Evolutionary conservation across 2,113 vertebrate species (phyloP), one percentile per base, ranked within the genome.

Genomic region (Phalacrocorax pelagicus): DNA sequence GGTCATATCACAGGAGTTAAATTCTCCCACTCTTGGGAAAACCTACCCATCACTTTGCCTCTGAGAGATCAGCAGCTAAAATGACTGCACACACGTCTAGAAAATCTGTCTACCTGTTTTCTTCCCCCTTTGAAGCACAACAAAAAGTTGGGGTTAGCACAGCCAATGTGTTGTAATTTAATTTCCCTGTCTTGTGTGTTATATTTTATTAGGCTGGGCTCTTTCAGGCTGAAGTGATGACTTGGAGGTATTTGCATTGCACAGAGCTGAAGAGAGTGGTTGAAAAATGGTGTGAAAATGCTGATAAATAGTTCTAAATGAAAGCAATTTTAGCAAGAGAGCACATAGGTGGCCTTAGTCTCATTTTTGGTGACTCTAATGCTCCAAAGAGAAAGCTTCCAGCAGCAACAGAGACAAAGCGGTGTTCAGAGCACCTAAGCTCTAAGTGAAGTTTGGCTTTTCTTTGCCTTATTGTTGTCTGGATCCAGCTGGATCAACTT

Each of bases 271-370:
- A 83, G 70, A 97, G 96, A 96, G 87, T 5, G 32, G 34, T 51
- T 79, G 80, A 81, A 94, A 96, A 96, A 90, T 90, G 63, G 59
- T 94, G 86, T 94, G 95, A 97, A 90, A 95, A 97, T 55, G 94
- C 95, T 98, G 98, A 98, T 97, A 97, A 98, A 98, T 97, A 92
- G 97, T 88, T 97, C 85, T 93, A 96, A 97, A 96, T 96, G 88
- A 96, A 98, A 98, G 96, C 92, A 97, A 97, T 98, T 98, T 98
- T 92, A 97, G 95, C 84, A 74, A 79, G 62, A 95, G 81, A 84
- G 86, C 95, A 97, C 82, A 78, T 89, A 97, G 97, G 97, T 86
- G 32, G 61, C 91, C 86, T 93, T 58, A 65, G n/a, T 49, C 58
- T 90, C 75, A 42, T 79, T 92, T 95, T 96, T 52, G 82, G 79